Conservation (phyloP, 2,888 invertebrate genomes). For the Drosophila quinaria region DNA sequence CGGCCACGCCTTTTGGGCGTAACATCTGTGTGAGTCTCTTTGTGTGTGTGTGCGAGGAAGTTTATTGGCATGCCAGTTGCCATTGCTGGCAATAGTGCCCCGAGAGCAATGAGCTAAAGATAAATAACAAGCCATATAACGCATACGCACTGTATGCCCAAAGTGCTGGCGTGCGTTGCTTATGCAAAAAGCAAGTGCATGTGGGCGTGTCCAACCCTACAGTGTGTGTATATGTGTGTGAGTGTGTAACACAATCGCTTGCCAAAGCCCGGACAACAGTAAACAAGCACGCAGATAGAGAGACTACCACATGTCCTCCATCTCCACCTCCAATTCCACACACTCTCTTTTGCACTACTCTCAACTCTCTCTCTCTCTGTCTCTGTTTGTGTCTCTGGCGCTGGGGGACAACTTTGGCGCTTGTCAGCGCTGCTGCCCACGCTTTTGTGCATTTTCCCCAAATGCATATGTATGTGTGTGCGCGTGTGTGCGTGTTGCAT, state of each 20-base stretch:
- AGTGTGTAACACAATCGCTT: conserved; percentile 40
- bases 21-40: not conserved
- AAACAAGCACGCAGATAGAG: conserved; percentile 69
- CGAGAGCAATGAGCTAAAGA: conserved; percentile 78
- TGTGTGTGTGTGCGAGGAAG: conserved; percentile 37
- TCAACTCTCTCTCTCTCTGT: not conserved
- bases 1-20: conserved; percentile 47
- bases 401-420: conserved; percentile 53
- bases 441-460: conserved; percentile 43
- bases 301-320: conserved; percentile 20
- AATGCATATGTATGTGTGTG: conserved; percentile 8
- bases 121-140: conserved; percentile 80
- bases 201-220: conserved; percentile 39
- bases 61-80: conserved; percentile 70
- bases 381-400: not conserved
- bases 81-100: conserved; percentile 36
- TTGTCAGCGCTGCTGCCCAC: conserved; percentile 63
- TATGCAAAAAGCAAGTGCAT: conserved; percentile 73
- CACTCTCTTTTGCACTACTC: not conserved
- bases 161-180: conserved; percentile 65
- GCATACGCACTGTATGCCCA: conserved; percentile 75
- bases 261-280: conserved; percentile 63
- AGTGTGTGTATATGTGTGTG: conserved; percentile 3
- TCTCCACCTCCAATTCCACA: not conserved
- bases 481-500: conserved; percentile 35